Conservation (phyloP, 2,888 invertebrate genomes). For the Eudasyphora cyanicolor region DNA sequence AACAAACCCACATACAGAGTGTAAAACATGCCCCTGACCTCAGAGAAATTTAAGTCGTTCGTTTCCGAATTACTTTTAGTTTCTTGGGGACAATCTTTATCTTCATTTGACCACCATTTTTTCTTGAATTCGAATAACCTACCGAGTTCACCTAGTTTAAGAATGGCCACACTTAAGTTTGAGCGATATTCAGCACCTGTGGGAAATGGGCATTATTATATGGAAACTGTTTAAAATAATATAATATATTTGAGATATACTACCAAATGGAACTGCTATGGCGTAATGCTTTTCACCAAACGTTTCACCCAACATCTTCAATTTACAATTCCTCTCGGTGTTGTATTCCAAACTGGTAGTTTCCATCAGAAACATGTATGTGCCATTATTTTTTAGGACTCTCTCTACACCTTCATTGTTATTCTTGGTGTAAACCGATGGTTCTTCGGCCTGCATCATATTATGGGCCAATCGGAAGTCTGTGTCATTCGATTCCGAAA, state of each 20-base stretch:
- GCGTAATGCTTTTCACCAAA: slow-evolving; percentile 96
- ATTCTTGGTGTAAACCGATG: slow-evolving; percentile 88
- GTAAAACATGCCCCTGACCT: slow-evolving; percentile 94
- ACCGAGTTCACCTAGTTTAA: slow-evolving; percentile 95
- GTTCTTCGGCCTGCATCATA: slow-evolving; percentile 90
- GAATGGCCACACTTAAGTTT: slow-evolving; percentile 91
- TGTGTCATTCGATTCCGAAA: slow-evolving; percentile 91
- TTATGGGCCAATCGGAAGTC: slow-evolving; percentile 94
- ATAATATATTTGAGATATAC: slow-evolving; percentile 73
- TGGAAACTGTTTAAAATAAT: not conserved
- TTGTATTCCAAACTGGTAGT: slow-evolving; percentile 96
- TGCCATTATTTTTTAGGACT: slow-evolving; percentile 86
- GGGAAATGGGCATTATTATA: too few relatives aligned
- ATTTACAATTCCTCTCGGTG: slow-evolving; percentile 88
- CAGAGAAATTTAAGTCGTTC: slow-evolving; percentile 78
- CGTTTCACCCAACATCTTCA: slow-evolving; percentile 89
- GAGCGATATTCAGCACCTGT: slow-evolving; percentile 85
- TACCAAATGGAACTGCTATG: slow-evolving; percentile 94
- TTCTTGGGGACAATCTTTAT: slow-evolving; percentile 76
- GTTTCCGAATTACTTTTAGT: slow-evolving; percentile 68
- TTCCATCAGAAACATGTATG: slow-evolving; percentile 97
- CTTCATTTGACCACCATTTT: slow-evolving; percentile 92
- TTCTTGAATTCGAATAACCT: slow-evolving; percentile 89
- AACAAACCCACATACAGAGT: slow-evolving; percentile 88
- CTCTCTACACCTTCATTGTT: slow-evolving; percentile 92